A percentile compares a stretch with the other conserved stretches of the same genome.
Conservation (phyloP, 2,113 vertebrate genomes). For the Colaptes auratus region DNA sequence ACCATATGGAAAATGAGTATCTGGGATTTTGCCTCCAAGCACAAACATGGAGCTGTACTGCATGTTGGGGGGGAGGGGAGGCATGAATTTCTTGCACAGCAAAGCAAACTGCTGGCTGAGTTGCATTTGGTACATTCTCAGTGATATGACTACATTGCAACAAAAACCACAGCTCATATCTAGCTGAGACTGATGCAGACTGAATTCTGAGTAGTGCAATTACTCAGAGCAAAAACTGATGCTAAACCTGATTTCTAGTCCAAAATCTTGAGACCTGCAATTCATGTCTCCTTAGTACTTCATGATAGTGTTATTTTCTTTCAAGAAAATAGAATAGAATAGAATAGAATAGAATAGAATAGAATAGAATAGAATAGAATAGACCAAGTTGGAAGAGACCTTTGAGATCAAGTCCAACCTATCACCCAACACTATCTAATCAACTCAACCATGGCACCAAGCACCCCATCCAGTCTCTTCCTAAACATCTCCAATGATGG, state of each 20-base stretch:
- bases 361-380: too few species aligned
- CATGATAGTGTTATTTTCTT: not conserved
- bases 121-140: not conserved
- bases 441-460: too few species aligned
- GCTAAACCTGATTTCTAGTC: not conserved
- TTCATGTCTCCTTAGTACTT: not conserved
- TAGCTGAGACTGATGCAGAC: not conserved
- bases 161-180: not conserved
- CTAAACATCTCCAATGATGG: too few species aligned
- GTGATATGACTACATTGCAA: rapidly evolving
- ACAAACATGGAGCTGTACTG: not conserved
- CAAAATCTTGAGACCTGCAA: not conserved
- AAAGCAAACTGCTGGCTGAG: not conserved
- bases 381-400: too few species aligned
- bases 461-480: too few species aligned
- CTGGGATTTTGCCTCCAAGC: not conserved
- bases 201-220: not conserved
- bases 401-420: too few species aligned
- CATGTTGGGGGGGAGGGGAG: not conserved
- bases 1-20: not conserved
- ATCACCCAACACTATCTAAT: too few species aligned
- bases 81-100: not conserved
- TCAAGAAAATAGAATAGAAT: not conserved
- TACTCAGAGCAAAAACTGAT: not conserved
- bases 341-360: too few species aligned